Base-by-base conservation (phyloP, 2,113 vertebrate genomes). In the Eptatretus burgeri region DNA sequence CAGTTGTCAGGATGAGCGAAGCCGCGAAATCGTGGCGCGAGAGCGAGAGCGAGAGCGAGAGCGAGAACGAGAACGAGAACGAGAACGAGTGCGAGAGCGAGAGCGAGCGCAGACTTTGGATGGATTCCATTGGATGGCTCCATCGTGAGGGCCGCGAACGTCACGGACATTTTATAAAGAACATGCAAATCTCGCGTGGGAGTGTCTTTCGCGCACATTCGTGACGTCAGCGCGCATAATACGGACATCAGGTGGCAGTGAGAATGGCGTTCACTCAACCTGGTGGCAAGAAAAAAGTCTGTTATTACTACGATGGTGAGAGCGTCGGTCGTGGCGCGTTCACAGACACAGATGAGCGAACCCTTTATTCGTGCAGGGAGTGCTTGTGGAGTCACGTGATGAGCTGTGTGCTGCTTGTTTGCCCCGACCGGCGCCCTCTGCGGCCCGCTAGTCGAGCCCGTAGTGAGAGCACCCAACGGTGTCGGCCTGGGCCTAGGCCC, bases 261-360 rank as follows among this genome's bases (percentile, higher is more conserved):
- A 7, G 27, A 41, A 60, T 60, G 53, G 53, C 53, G 53, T 60
- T 60, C 53, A n/a, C 53, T 60, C 53, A 60, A n/a, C n/a, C 19
- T 19, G 53, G 53, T 19, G 53, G 16, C 16, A 60, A 60, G 53
- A 60, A 19, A 60, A 60, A 60, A 60, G 53, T 60, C 16, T 60
- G 53, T 12, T 60, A 60, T 12, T 60, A 60, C 53, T 60, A 60
- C 53, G 53, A 60, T 19, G 53, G 53, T 60, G 19, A 60, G 19
- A 60, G 16, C 10, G 27, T 3, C 27, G 27, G 27, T 7, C 27
- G 27, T 3, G 27, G 27, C 27, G 27, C 27, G 27, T 41, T 41
- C 7, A 41, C 27, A 41, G 3, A 3, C 7, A 7, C 3, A 5
- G 27, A 41, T 41, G 27, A 41, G 7, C 27, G 27, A 41, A 41